phyloP scores from a whole-genome alignment of 2,797 vertebrate species.

The Pterois miles region DNA sequence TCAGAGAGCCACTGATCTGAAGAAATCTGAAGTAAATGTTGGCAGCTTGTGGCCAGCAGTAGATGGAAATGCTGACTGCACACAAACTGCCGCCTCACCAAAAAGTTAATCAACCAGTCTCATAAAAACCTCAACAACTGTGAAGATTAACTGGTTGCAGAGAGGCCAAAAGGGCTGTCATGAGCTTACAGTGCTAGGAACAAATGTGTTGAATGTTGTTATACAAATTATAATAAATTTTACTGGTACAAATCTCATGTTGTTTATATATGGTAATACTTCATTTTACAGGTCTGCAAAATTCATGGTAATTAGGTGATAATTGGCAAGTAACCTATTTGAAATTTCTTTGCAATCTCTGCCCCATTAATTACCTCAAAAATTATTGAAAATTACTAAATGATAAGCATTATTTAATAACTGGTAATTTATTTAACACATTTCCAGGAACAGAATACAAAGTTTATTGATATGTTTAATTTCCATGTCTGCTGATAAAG shows the following conservation, averaged over 20 bases:
- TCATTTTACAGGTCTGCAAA: no score
- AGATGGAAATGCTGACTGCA: slow-evolving; percentile 20
- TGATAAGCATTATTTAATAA: no score
- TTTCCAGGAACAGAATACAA: no score
- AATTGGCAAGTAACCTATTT: no score
- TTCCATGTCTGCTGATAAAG: no score
- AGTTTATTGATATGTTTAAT: no score
- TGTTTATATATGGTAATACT: background rate
- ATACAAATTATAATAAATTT: background rate
- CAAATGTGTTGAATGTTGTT: background rate
- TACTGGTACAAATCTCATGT: background rate
- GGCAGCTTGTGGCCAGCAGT: slow-evolving; percentile 2
- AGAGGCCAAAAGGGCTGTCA: background rate
- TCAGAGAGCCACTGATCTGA: slow-evolving; percentile 22
- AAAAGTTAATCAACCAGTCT: slow-evolving; percentile 29
- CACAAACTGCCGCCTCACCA: slow-evolving; percentile 9
- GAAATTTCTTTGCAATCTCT: no score
- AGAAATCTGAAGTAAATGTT: slow-evolving; percentile 31
- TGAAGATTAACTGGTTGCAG: slow-evolving; percentile 11
- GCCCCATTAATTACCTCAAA: no score
- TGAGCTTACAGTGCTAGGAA: background rate
- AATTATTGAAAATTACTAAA: no score
- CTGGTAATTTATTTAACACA: no score
- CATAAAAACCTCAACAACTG: slow-evolving; percentile 18
- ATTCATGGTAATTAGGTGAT: no score